Percentiles rank a stretch among this genome's conserved stretches.
These are phyloP conservation scores for Dermochelys coriacea DNA, from an alignment of 2,797 vertebrate genomes.

Conservation along the genomic window DNA sequence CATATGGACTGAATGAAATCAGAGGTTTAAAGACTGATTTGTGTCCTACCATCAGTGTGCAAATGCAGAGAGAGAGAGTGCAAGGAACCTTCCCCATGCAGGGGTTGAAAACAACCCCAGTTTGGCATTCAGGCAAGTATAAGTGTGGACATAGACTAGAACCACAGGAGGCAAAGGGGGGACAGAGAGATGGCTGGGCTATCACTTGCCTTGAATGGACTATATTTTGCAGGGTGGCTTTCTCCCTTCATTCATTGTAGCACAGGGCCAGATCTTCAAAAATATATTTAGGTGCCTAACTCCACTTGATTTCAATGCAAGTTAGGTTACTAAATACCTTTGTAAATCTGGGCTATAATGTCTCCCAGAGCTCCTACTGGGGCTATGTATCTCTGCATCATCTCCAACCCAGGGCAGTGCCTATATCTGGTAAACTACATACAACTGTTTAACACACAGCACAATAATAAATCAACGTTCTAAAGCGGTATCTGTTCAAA, in stretches of 20 bases:
- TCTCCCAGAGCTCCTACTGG: not conserved
- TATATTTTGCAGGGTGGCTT: not conserved
- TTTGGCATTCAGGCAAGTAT: not conserved
- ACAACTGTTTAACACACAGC: not conserved
- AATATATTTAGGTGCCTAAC: not conserved
- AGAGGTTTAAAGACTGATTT: not conserved
- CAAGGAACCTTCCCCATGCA: not conserved
- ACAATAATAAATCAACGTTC: not conserved
- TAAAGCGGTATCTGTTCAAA: not conserved
- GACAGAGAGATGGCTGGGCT: not conserved
- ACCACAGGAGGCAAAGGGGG: not conserved
- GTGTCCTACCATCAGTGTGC: not conserved
- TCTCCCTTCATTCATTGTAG: not conserved
- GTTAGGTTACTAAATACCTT: not conserved
- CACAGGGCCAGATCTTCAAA: not conserved
- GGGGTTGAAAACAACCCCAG: not conserved
- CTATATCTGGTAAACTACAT: not conserved
- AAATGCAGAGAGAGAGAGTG: not conserved
- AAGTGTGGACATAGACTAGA: not conserved
- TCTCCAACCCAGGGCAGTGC: not conserved
- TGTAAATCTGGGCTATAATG: not conserved
- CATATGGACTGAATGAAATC: not conserved
- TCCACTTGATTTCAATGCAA: not conserved
- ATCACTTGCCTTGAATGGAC: not conserved
- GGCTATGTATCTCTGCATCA: not conserved